Evolutionary conservation across 2,797 vertebrate species (phyloP).

Genomic region (Amphiprion clarkii): DNA sequence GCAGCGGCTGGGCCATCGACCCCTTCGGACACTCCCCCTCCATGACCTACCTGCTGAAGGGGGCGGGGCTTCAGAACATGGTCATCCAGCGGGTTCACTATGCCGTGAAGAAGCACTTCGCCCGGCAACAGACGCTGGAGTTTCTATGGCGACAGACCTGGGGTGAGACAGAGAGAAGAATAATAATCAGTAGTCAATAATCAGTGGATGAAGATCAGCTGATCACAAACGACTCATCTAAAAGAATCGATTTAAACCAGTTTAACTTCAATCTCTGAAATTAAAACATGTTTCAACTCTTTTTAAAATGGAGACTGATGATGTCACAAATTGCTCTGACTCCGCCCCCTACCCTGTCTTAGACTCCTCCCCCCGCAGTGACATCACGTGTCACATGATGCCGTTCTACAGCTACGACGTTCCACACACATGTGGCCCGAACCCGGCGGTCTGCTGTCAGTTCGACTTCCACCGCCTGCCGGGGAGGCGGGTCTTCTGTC

Average conservation of each 20-base stretch:
- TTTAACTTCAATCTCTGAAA: no score
- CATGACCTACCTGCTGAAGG: conserved; percentile 92
- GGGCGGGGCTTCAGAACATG: conserved; percentile 90
- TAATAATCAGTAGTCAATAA: background rate
- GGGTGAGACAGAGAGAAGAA: conserved; percentile 80
- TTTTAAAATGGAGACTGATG: no score
- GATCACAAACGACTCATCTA: no score
- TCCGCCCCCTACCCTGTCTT: conserved; percentile 55
- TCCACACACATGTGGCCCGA: conserved; percentile 95
- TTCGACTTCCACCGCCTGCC: conserved; percentile 96
- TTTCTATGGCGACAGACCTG: conserved; percentile 96
- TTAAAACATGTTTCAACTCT: no score
- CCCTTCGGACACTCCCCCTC: conserved; percentile 95
- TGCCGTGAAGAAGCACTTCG: conserved; percentile 91
- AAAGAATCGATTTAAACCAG: no score
- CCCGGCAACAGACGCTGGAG: conserved; percentile 88
- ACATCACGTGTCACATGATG: conserved; percentile 98
- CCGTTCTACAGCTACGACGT: conserved; percentile 98
- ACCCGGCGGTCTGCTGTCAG: conserved; percentile 95
- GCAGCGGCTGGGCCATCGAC: conserved; percentile 91
- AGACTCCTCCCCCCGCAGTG: conserved; percentile 89
- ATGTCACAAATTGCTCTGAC: background rate
- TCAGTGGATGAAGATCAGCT: no score
- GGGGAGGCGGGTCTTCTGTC: conserved; percentile 90
- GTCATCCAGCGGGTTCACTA: conserved; percentile 95